Evolutionary conservation across 2,113 vertebrate genomes (phyloP), one percentile per base, ranked within the genome.

Genomic region (Furnarius figulus): DNA sequence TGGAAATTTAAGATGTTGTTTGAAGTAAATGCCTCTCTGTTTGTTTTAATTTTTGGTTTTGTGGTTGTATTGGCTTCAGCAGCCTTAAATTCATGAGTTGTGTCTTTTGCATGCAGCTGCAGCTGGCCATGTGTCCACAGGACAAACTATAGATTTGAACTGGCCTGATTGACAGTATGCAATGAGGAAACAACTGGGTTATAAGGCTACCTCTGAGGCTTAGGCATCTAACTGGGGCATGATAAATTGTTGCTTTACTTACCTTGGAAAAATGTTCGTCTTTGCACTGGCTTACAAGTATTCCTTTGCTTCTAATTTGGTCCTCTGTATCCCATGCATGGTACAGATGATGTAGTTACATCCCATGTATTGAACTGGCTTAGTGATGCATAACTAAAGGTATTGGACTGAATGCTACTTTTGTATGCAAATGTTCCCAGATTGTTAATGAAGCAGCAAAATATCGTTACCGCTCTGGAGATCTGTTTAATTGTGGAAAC

Each of bases 361-460:
- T 37, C n/a, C 37, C 6, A 12, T 68, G 22, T 78, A 27, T 49
- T 72, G 22, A 65, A 85, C 28, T 79, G 22, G 19, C 25, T 77
- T 84, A 47, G 47, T 52, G 70, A 31, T 14, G 8, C 30, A 10
- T 87, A 68, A 37, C 61, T 65, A 13, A 52, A 77, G 35, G 5
- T 76, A 16, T 42, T 83, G 18, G 18, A 63, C 70, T 91, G 56
- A 89, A 62, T 87, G 31, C 55, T 84, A 18, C 39, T 67, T 85
- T 84, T 72, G 12, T 77, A 2, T n/a, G 12, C 76, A 28, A 86
- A 89, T 95, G 56, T 93, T 95, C 33, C 40, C 96, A 99, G 99
- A 99, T 99, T 85, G 99, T 99, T 89, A 99, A 99, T 4, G 99
- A 99, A 98, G 99, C 99, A 42, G 99, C 99, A 74, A 99, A 99